Conservation (phyloP, 2,113 vertebrate genomes). For the Nothocercus nigrocapillus region DNA sequence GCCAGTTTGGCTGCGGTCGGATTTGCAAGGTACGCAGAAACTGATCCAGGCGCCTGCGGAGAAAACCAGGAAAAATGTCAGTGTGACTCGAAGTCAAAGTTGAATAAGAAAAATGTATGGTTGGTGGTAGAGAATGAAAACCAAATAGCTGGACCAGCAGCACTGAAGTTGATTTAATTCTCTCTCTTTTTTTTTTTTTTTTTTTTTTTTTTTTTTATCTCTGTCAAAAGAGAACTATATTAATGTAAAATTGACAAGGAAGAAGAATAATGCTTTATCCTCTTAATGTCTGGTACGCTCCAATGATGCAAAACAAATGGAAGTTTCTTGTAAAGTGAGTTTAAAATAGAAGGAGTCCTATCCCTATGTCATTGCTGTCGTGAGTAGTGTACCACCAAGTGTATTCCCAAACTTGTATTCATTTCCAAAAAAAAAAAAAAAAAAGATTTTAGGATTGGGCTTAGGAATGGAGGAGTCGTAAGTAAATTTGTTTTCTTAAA, state of each 20-base stretch:
- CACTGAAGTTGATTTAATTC: neutral
- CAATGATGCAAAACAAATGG: neutral
- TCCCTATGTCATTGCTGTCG: neutral
- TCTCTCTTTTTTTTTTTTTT: neutral
- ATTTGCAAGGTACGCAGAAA: neutral
- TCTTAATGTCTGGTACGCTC: neutral
- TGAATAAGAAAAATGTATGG: neutral
- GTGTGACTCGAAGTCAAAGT: neutral
- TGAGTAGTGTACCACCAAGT: neutral
- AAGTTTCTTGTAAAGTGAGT: neutral
- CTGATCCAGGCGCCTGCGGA: neutral
- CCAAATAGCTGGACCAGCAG: neutral
- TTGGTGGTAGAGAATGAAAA: neutral
- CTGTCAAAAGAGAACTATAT: neutral
- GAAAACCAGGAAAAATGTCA: neutral
- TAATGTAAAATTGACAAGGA: neutral
- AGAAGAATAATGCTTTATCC: neutral
- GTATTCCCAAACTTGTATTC: neutral
- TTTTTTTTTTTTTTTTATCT: neutral
- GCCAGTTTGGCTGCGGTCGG: neutral
- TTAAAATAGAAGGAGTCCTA: neutral
- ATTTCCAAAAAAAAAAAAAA: neutral
- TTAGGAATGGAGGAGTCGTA: neutral
- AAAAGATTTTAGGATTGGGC: rapidly evolving
- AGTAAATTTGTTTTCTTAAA: neutral